Conservation (phyloP, 2,113 vertebrate genomes). For the Scolopax mira region DNA sequence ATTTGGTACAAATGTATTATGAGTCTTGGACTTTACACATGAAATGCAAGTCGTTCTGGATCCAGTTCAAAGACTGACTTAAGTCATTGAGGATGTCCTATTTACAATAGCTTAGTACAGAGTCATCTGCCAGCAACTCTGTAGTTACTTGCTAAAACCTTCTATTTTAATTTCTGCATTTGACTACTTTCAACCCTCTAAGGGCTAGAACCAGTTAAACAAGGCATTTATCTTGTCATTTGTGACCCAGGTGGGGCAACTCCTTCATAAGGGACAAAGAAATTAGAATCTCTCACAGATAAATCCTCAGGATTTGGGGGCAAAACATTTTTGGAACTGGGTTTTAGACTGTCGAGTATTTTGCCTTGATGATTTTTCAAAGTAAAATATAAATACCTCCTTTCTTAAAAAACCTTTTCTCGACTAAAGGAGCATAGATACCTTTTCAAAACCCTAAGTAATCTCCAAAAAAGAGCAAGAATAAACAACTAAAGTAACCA, state of each 20-base stretch:
- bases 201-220: constrained; percentile 53
- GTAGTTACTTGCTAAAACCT: constrained; percentile 59
- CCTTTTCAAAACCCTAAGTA: not conserved
- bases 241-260: constrained; percentile 42
- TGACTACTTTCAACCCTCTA: constrained; percentile 64
- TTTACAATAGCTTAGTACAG: constrained; percentile 44
- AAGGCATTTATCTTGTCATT: constrained; percentile 40
- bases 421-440: not conserved
- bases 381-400: not conserved
- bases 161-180: constrained; percentile 60
- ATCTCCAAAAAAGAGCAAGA: not conserved
- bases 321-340: not conserved
- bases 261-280: not conserved
- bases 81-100: constrained; percentile 42
- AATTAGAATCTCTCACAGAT: constrained; percentile 16
- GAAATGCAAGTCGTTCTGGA: constrained; percentile 1
- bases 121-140: constrained; percentile 55
- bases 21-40: constrained; percentile 19
- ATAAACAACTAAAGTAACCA: not conserved
- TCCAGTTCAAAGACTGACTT: constrained; percentile 54
- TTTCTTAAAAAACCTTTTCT: not conserved
- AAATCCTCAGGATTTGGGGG: not conserved
- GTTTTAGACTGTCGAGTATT: not conserved
- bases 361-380: not conserved
- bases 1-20: constrained; percentile 5